phyloP scores from a whole-genome alignment of 2,113 vertebrate genomes.

The Petrocephalus microphthalmus region DNA sequence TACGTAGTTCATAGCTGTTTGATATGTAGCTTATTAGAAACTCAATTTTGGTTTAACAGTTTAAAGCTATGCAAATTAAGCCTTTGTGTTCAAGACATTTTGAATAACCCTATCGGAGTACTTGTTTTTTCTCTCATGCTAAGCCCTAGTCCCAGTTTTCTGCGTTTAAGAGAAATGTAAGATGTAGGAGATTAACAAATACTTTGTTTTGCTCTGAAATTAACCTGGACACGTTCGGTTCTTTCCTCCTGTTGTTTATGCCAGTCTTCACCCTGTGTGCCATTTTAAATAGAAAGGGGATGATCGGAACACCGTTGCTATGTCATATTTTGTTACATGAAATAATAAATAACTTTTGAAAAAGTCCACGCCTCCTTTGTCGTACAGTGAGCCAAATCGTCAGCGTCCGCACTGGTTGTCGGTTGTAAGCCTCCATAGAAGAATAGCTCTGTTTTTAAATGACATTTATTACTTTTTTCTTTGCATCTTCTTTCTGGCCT shows the following conservation, averaged over 20 bases:
- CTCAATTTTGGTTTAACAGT: conserved; percentile 37
- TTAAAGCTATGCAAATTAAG: conserved; percentile 66
- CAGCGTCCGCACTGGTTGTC: background rate
- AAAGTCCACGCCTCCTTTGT: conserved; percentile 12
- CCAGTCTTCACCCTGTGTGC: conserved; percentile 68
- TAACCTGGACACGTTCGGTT: conserved; percentile 37
- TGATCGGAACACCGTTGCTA: conserved; percentile 52
- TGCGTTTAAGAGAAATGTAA: conserved; percentile 16
- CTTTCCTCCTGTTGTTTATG: conserved; percentile 38
- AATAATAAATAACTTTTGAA: conserved; percentile 58
- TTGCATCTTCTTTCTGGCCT: background rate
- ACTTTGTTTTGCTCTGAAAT: conserved; percentile 38
- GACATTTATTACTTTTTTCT: too few species aligned
- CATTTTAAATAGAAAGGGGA: conserved; percentile 56
- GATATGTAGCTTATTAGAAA: conserved; percentile 49
- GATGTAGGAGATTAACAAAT: conserved; percentile 19
- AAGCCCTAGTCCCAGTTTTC: conserved; percentile 30
- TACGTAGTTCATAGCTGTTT: conserved; percentile 34
- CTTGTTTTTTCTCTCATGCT: conserved; percentile 27
- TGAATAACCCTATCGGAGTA: conserved; percentile 29
- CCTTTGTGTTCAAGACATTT: conserved; percentile 39
- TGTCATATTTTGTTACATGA: conserved; percentile 69
- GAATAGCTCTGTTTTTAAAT: background rate
- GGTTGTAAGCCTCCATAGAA: background rate
- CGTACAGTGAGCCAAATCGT: background rate